Conservation (phyloP, 2,888 invertebrate genomes). For the Ditylenchus weischeri region DNA sequence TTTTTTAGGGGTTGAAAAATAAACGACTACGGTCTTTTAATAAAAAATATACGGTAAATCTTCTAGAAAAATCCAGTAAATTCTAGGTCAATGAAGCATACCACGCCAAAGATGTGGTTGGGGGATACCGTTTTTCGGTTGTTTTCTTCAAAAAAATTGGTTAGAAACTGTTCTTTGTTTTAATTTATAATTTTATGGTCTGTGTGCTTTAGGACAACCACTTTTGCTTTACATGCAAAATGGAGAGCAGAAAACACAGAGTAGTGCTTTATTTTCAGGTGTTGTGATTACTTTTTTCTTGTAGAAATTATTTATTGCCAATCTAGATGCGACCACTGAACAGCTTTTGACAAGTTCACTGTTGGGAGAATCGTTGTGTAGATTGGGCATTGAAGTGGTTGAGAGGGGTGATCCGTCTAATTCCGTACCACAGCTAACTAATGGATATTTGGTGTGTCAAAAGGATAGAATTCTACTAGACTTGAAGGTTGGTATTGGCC, state of each 20-base stretch:
- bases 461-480: conserved; percentile 29
- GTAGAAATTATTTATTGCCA: background rate
- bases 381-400: conserved; percentile 33
- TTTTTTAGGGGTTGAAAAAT: too few species aligned
- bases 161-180: conserved; percentile 14
- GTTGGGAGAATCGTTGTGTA: conserved; percentile 34
- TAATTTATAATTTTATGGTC: background rate
- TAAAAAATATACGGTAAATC: too few species aligned
- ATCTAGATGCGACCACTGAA: conserved; percentile 51
- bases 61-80: too few species aligned
- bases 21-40: too few species aligned
- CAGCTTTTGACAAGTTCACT: conserved; percentile 28
- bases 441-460: conserved; percentile 37
- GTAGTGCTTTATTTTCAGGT: conserved; percentile 53
- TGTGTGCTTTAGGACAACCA: conserved; percentile 43
- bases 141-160: conserved; percentile 48
- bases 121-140: conserved; percentile 50
- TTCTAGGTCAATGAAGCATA: conserved; percentile 46
- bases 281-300: too few species aligned
- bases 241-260: conserved; percentile 35
- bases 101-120: conserved; percentile 49
- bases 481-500: conserved; percentile 19
- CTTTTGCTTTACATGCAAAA: conserved; percentile 56
- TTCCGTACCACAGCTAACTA: conserved; percentile 15
- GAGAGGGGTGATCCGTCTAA: background rate